Evolutionary conservation across 2,113 vertebrate species (phyloP).

Genomic region (Pionites leucogaster): DNA sequence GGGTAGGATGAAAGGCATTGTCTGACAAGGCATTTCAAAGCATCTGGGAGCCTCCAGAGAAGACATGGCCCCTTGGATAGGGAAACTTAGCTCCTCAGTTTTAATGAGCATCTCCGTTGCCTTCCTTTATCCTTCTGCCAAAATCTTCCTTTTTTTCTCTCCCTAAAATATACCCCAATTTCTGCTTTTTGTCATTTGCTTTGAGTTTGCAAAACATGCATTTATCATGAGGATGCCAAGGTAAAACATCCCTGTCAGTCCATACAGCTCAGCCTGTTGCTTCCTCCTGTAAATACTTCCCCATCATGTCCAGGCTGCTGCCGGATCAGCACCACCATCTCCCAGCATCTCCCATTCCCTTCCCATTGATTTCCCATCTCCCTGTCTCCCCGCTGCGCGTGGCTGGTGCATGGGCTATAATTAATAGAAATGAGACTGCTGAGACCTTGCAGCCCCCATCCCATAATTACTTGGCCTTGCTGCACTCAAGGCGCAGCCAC

Average conservation of each 20-base stretch:
- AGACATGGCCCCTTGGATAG: slow-evolving; percentile 39
- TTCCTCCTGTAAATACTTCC: not conserved
- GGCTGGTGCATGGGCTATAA: not conserved
- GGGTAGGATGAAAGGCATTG: slow-evolving; percentile 51
- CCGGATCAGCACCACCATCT: fast-evolving
- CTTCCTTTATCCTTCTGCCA: slow-evolving; percentile 47
- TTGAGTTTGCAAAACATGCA: not conserved
- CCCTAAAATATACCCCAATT: not conserved
- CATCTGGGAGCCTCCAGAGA: slow-evolving; percentile 31
- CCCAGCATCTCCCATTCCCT: not conserved
- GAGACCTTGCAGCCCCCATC: slow-evolving; percentile 41
- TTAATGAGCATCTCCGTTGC: slow-evolving; percentile 46
- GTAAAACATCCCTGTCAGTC: not conserved
- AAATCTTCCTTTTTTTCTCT: not conserved
- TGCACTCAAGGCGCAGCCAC: not conserved
- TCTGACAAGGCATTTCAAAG: slow-evolving; percentile 57
- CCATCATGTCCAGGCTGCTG: not conserved
- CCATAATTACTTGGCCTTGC: slow-evolving; percentile 31
- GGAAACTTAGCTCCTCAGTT: not conserved
- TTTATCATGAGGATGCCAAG: not conserved
- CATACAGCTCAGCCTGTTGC: not conserved
- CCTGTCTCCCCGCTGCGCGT: not conserved
- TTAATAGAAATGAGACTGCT: slow-evolving; percentile 51
- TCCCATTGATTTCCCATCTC: not conserved
- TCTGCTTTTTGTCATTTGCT: not conserved